A percentile compares a stretch with the other conserved stretches of the same genome.
These are phyloP conservation scores for Syngnathus typhle DNA, from an alignment of 2,113 vertebrate genomes.

Conservation along the genomic window DNA sequence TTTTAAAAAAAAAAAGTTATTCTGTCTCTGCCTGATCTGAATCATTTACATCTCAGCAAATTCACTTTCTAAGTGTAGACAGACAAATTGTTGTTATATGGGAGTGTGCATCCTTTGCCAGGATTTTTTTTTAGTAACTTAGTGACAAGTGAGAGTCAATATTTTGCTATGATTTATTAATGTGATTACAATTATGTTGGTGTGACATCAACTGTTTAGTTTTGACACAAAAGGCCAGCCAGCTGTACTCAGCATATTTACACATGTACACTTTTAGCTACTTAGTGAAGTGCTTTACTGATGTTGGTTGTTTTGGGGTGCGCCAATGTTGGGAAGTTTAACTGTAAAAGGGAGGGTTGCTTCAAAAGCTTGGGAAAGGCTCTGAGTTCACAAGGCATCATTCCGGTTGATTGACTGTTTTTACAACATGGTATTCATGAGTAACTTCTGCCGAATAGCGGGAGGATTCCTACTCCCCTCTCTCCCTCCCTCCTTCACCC, in stretches of 20 bases:
- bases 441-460: background rate
- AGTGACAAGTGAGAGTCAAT: background rate
- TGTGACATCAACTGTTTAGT: too few relatives aligned
- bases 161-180: background rate
- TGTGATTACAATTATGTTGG: too few relatives aligned
- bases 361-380: background rate
- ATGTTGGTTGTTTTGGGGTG: background rate
- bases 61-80: background rate
- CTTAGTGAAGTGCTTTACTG: too few relatives aligned
- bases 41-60: background rate
- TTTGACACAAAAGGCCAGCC: too few relatives aligned
- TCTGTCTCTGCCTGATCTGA: background rate
- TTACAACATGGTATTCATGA: slow-evolving; percentile 9
- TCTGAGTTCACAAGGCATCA: background rate
- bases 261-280: too few relatives aligned
- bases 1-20: too few relatives aligned
- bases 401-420: slow-evolving; percentile 2
- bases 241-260: too few relatives aligned
- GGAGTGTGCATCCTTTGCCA: background rate
- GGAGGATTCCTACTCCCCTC: background rate
- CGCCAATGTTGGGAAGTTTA: background rate
- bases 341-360: background rate
- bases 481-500: background rate
- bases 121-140: background rate
- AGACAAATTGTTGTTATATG: background rate